These are phyloP conservation scores for Centruroides sculpturatus DNA, from an alignment of 1,140 invertebrate species.

Conservation along the genomic window DNA sequence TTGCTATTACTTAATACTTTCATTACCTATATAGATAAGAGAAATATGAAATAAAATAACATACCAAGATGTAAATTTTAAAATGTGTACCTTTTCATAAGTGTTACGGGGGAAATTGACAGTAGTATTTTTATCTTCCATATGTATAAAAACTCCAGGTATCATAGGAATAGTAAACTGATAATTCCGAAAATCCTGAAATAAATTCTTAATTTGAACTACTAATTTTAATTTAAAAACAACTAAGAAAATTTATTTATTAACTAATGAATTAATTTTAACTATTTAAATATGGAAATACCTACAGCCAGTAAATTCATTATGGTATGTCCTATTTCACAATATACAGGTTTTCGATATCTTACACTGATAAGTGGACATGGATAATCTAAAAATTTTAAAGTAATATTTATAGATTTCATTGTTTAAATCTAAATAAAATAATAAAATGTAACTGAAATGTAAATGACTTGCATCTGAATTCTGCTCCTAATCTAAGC, in stretches of 20 bases:
- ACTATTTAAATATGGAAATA: slow-evolving; percentile 6
- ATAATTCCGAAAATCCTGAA: slow-evolving; percentile 66
- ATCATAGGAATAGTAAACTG: slow-evolving; percentile 67
- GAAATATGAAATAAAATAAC: background rate
- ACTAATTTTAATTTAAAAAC: background rate
- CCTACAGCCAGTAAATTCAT: slow-evolving; percentile 66
- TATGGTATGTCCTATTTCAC: slow-evolving; percentile 77
- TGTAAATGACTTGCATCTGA: slow-evolving; percentile 40
- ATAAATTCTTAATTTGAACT: slow-evolving; percentile 12
- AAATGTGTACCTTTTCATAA: slow-evolving; percentile 51
- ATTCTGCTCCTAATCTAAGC: slow-evolving; percentile 67
- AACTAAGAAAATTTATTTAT: too few species aligned
- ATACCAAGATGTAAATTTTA: background rate
- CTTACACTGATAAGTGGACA: slow-evolving; percentile 68
- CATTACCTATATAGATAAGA: slow-evolving; percentile 36
- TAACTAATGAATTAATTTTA: too few species aligned
- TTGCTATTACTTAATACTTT: slow-evolving; percentile 63
- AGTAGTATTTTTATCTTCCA: slow-evolving; percentile 66
- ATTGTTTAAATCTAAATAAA: too few species aligned
- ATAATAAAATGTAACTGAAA: too few species aligned
- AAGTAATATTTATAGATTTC: too few species aligned
- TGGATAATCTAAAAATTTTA: slow-evolving; percentile 48
- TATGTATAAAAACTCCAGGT: slow-evolving; percentile 60
- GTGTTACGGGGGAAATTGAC: slow-evolving; percentile 65
- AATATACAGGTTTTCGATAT: slow-evolving; percentile 63